These are phyloP conservation scores for Desmophyllum pertusum DNA, from an alignment of 92 coral and sea anemone genomes.

Conservation along the genomic window DNA sequence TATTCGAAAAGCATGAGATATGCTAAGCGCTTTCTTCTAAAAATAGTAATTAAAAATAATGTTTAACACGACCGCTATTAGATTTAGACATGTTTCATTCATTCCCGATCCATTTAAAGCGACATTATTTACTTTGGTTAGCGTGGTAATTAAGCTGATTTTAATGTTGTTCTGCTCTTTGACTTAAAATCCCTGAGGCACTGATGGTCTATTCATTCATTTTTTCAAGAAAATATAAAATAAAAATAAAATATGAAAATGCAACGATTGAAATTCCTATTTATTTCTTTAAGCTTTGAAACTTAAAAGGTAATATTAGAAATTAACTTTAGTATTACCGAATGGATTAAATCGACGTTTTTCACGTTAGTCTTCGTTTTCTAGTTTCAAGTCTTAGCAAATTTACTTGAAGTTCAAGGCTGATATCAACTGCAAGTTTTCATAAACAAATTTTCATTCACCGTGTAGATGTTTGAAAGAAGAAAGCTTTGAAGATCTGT, in stretches of 20 bases:
- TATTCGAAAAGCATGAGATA: not conserved
- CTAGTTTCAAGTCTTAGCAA: not conserved
- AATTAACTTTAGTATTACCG: not conserved
- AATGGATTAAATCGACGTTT: too few relatives aligned
- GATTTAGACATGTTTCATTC: not conserved
- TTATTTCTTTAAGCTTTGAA: not conserved
- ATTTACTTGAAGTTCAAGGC: not conserved
- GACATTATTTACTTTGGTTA: not conserved
- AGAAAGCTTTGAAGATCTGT: not conserved
- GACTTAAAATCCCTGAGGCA: not conserved
- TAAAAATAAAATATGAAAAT: not conserved
- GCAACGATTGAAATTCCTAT: not conserved
- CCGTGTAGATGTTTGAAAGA: not conserved
- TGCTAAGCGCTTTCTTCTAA: too few relatives aligned
- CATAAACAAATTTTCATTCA: not conserved
- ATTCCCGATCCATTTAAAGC: not conserved
- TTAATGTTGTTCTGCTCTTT: not conserved
- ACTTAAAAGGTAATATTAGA: not conserved
- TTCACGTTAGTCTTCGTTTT: not conserved
- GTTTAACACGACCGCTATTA: not conserved
- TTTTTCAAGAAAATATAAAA: not conserved
- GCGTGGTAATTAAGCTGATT: not conserved
- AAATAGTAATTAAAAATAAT: not conserved
- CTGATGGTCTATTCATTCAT: not conserved
- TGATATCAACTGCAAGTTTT: too few relatives aligned